These are phyloP conservation scores for Drosophila neutralis DNA, from an alignment of 2,888 invertebrate genomes.

Conservation along the genomic window DNA sequence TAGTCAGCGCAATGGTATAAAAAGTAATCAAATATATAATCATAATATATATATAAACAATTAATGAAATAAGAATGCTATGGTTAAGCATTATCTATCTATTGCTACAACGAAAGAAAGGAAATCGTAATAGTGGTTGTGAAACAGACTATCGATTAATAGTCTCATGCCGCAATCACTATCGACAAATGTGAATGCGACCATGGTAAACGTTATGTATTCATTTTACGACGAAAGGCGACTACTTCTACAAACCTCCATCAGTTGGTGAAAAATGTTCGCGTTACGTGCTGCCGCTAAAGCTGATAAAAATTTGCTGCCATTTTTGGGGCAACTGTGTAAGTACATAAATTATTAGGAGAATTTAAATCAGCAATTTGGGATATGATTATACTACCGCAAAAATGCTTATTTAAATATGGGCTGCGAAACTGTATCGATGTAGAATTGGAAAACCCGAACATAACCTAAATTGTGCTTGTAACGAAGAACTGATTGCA, in stretches of 20 bases:
- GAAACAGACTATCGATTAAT: conserved; percentile 9
- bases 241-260: conserved; percentile 20
- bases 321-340: conserved; percentile 78
- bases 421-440: neutral
- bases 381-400: neutral
- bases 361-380: neutral
- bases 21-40: neutral
- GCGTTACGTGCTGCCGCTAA: conserved; percentile 80
- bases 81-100: neutral
- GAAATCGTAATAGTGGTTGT: neutral
- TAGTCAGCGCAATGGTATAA: neutral
- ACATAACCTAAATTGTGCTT: conserved; percentile 58
- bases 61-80: neutral
- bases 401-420: neutral
- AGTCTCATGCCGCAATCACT: neutral
- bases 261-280: conserved; percentile 68
- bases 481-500: conserved; percentile 45
- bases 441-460: conserved; percentile 3
- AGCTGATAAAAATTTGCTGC: conserved; percentile 77
- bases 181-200: conserved; percentile 15
- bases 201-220: conserved; percentile 19
- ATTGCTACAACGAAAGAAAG: neutral
- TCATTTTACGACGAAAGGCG: conserved; percentile 1
- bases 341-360: conserved; percentile 54
- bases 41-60: neutral